A percentile compares a stretch with the other conserved stretches of the same genome.
These are phyloP conservation scores for Hydrozoanthus gracilis DNA, from an alignment of 92 coral and sea anemone genomes.

Conservation along the genomic window DNA sequence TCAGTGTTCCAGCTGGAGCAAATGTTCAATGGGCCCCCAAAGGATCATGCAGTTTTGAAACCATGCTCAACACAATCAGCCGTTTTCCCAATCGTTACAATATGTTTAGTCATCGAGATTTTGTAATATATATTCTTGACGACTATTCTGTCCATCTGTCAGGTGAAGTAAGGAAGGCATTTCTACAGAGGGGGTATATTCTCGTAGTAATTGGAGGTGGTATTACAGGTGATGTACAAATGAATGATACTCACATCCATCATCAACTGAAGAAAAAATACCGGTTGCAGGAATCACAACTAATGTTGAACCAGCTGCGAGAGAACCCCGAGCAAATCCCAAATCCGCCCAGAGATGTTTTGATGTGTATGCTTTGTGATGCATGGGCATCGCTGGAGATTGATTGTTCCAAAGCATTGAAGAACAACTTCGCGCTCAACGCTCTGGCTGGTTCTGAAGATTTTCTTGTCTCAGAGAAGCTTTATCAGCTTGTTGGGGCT, in stretches of 20 bases:
- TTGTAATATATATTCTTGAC: conserved; percentile 47
- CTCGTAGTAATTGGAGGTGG: conserved; percentile 47
- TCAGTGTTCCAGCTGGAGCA: conserved; percentile 40
- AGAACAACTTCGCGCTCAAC: conserved; percentile 47
- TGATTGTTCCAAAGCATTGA: conserved; percentile 38
- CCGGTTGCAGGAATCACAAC: conserved; percentile 40
- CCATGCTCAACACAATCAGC: conserved; percentile 41
- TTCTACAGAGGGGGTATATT: conserved; percentile 42
- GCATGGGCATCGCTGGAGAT: conserved; percentile 42
- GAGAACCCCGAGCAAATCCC: conserved; percentile 50
- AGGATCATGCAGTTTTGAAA: conserved; percentile 35
- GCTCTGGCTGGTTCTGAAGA: conserved; percentile 41
- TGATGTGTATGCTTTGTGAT: conserved; percentile 36
- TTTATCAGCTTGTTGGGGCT: conserved; percentile 34
- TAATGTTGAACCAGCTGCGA: conserved; percentile 51
- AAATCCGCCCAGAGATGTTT: conserved; percentile 39
- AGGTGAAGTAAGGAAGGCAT: conserved; percentile 44
- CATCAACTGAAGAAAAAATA: conserved; percentile 43
- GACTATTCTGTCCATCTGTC: conserved; percentile 45
- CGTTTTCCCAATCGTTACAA: conserved; percentile 44
- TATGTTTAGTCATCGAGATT: conserved; percentile 36
- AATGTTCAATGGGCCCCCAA: conserved; percentile 39
- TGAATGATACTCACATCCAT: conserved; percentile 49
- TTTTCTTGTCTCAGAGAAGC: conserved; percentile 49
- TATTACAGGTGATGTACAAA: conserved; percentile 46